Evolutionary conservation across 1,140 invertebrate genomes (phyloP).

Genomic region (Philopotamus ludificatus): DNA sequence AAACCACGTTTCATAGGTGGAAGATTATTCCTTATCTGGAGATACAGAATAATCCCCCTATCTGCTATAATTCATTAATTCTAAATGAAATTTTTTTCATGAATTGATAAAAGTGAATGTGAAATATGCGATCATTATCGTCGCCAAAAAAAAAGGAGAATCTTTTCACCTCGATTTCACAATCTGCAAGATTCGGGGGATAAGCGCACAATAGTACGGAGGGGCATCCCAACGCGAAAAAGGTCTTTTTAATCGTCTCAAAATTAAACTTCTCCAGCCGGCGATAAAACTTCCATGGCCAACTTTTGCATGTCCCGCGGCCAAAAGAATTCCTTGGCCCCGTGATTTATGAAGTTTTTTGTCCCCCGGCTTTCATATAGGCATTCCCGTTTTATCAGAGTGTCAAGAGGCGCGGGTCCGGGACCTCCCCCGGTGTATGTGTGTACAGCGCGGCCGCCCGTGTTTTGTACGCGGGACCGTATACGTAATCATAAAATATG

Average conservation of each 20-base stretch:
- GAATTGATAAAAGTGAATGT: too few species aligned
- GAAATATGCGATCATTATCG: background rate
- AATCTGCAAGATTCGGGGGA: background rate
- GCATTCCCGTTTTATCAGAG: constrained; percentile 18
- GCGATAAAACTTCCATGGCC: constrained; percentile 26
- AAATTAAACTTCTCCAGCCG: constrained; percentile 29
- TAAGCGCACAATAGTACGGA: background rate
- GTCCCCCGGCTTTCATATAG: constrained; percentile 19
- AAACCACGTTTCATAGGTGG: too few species aligned
- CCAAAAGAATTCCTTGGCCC: constrained; percentile 24
- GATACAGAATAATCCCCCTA: too few species aligned
- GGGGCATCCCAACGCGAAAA: constrained; percentile 7
- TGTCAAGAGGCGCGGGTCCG: constrained; percentile 3
- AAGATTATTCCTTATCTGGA: too few species aligned
- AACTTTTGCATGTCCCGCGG: constrained; percentile 28
- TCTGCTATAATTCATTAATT: too few species aligned
- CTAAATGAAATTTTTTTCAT: too few species aligned
- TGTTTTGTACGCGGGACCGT: constrained; percentile 11
- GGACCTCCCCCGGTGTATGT: constrained; percentile 4
- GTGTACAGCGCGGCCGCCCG: background rate
- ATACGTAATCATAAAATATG: constrained; percentile 6
- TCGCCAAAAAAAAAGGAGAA: background rate
- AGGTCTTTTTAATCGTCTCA: constrained; percentile 17
- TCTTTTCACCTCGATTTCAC: background rate
- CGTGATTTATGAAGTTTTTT: constrained; percentile 27